Percentiles rank a stretch among this genome's conserved stretches.
Evolutionary conservation across 1,140 invertebrate species (phyloP).

Genomic region (Listronotus oregonensis): DNA sequence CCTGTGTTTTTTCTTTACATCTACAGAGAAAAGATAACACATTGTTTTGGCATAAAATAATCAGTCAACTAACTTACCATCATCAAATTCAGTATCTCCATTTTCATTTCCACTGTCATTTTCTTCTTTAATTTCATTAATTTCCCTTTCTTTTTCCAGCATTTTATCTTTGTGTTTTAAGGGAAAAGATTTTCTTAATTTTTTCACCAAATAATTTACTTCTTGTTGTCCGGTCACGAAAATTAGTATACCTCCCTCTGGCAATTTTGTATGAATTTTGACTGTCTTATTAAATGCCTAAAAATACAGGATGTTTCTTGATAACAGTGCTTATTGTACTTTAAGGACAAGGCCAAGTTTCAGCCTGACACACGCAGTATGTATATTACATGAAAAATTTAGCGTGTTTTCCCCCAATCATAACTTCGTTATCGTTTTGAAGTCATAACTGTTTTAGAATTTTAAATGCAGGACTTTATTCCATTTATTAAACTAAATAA

Average conservation of each 20-base stretch:
- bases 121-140: conserved; percentile 51
- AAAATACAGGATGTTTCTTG: background rate
- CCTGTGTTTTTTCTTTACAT: conserved; percentile 9
- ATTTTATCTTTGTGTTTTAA: conserved; percentile 57
- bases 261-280: conserved; percentile 91
- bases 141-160: conserved; percentile 46
- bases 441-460: too few relatives aligned
- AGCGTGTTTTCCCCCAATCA: too few relatives aligned
- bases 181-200: conserved; percentile 63
- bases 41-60: too few relatives aligned
- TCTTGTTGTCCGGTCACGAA: conserved; percentile 84
- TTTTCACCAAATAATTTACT: conserved; percentile 62
- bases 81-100: conserved; percentile 47
- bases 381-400: too few relatives aligned
- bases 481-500: too few relatives aligned
- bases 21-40: background rate
- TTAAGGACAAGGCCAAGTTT: too few relatives aligned
- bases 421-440: too few relatives aligned
- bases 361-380: too few relatives aligned
- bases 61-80: background rate
- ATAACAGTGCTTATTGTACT: too few relatives aligned
- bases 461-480: too few relatives aligned
- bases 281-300: conserved; percentile 82
- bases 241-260: conserved; percentile 92
- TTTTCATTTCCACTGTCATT: conserved; percentile 57